Evolutionary conservation across 2,888 invertebrate species (phyloP).

Genomic region (Amiota mariae): DNA sequence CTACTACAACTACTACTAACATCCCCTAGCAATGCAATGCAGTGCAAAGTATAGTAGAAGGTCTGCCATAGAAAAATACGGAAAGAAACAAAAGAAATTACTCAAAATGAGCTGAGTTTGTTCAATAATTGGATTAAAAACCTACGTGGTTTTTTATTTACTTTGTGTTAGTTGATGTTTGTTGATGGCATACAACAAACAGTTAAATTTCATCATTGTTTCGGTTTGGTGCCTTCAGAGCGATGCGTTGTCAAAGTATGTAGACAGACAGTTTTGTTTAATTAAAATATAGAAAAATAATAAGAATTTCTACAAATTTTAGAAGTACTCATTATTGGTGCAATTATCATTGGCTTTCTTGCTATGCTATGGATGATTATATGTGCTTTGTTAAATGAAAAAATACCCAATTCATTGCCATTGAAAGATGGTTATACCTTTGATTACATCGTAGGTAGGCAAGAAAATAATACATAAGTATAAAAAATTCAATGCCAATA

Average conservation of each 20-base stretch:
- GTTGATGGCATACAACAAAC: conserved; percentile 5
- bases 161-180: too few relatives aligned
- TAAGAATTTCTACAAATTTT: not conserved
- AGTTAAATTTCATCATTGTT: conserved; percentile 55
- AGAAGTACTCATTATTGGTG: conserved; percentile 59
- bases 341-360: conserved; percentile 55
- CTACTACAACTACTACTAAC: not conserved
- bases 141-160: not conserved
- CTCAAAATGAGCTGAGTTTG: too few relatives aligned
- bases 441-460: conserved; percentile 70
- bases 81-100: too few relatives aligned
- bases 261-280: conserved; percentile 9
- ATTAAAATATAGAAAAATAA: not conserved
- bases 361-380: conserved; percentile 59
- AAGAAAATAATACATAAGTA: not conserved
- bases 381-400: conserved; percentile 56
- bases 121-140: conserved; percentile 50
- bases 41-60: too few relatives aligned
- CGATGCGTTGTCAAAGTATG: conserved; percentile 59
- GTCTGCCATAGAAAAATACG: too few relatives aligned
- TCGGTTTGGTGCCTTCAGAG: not conserved
- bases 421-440: conserved; percentile 57
- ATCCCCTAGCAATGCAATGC: not conserved
- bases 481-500: not conserved
- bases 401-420: conserved; percentile 57